These are phyloP conservation scores for Muscicapa adusta DNA, from an alignment of 2,113 vertebrate species.

Conservation along the genomic window DNA sequence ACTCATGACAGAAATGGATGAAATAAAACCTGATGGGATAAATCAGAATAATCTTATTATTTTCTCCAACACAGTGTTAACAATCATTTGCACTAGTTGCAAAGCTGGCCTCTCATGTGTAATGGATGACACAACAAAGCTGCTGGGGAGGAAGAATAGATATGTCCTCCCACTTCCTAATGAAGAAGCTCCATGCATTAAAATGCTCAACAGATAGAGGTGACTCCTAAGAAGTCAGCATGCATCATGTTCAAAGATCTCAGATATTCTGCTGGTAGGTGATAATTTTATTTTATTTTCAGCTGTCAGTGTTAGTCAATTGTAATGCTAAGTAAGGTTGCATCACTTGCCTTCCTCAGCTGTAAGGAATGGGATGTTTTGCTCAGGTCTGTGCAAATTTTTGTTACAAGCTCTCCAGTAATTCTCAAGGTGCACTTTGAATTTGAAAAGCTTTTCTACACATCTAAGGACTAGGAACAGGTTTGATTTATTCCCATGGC, in stretches of 20 bases:
- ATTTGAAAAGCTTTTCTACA: background rate
- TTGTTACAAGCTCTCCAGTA: background rate
- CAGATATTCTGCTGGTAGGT: background rate
- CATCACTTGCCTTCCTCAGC: background rate
- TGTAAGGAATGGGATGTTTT: background rate
- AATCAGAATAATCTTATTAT: background rate
- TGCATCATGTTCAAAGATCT: background rate
- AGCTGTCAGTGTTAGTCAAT: background rate
- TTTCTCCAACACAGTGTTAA: background rate
- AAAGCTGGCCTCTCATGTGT: background rate
- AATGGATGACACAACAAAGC: background rate
- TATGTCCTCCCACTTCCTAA: background rate
- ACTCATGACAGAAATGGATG: background rate
- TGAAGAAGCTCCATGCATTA: background rate
- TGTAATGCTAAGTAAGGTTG: background rate
- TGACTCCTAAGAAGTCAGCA: background rate
- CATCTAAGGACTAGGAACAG: background rate
- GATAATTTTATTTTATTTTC: background rate
- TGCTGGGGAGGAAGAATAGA: background rate
- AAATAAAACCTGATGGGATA: background rate
- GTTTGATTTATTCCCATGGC: background rate
- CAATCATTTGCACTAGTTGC: background rate
- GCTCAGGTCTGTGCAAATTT: background rate
- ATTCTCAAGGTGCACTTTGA: background rate
- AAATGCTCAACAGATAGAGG: background rate